Conservation (phyloP, 2,797 vertebrate species). For the Meriones psammophilus region DNA sequence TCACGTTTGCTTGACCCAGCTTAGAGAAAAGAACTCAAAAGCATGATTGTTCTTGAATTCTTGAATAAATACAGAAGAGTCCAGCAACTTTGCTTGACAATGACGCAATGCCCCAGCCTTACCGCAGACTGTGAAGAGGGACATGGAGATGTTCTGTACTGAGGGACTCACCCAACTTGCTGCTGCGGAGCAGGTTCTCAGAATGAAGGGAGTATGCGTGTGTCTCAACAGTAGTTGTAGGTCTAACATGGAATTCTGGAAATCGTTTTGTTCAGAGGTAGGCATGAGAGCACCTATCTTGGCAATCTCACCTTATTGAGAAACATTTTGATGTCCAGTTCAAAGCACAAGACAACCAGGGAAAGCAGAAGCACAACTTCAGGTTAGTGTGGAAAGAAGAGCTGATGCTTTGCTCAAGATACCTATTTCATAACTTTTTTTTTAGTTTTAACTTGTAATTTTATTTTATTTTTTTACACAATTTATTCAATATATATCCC, state of each 20-base stretch:
- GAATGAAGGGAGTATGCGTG: background rate
- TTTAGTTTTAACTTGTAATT: too few relatives aligned
- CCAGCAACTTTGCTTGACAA: background rate
- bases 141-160: background rate
- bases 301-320: background rate
- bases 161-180: background rate
- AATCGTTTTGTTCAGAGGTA: background rate
- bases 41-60: background rate
- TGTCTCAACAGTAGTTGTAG: background rate
- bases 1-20: background rate
- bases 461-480: background rate
- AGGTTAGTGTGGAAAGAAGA: background rate
- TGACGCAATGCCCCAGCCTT: background rate
- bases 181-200: background rate
- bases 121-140: background rate
- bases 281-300: background rate
- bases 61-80: background rate
- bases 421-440: too few relatives aligned
- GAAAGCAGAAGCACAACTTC: background rate
- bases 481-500: too few relatives aligned
- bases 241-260: background rate
- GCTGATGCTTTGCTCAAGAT: background rate
- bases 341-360: background rate
- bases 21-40: background rate
- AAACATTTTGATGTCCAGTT: background rate